Evolutionary conservation across 2,797 vertebrate genomes (phyloP).

Genomic region (Martes flavigula): DNA sequence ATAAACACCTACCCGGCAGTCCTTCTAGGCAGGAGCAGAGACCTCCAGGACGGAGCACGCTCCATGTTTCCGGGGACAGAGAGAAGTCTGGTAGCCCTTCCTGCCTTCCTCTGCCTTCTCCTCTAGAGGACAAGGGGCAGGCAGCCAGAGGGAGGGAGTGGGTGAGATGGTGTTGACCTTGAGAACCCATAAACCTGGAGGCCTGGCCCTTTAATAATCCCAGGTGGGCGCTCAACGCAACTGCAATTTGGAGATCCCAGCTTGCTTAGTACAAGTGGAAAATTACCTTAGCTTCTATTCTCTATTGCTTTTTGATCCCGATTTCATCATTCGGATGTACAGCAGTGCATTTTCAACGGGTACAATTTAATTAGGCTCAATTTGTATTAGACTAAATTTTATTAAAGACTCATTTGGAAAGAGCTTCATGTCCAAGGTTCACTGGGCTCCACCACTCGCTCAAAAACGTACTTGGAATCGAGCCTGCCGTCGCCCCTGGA

Average conservation of each 20-base stretch:
- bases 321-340: constrained; percentile 73
- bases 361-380: constrained; percentile 83
- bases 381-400: constrained; percentile 82
- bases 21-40: not conserved
- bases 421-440: constrained; percentile 63
- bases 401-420: constrained; percentile 82
- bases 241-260: constrained; percentile 64
- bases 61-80: not conserved
- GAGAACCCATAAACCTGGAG: not conserved
- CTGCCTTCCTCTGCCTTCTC: not conserved
- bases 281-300: constrained; percentile 73
- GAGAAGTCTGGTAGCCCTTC: not conserved
- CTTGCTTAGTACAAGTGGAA: constrained; percentile 73
- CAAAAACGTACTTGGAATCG: constrained; percentile 49
- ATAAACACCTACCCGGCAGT: not conserved
- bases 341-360: constrained; percentile 63
- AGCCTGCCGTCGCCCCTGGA: not conserved
- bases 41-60: too few species aligned
- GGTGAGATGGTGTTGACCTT: rapidly evolving
- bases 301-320: constrained; percentile 63
- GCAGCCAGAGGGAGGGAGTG: not conserved
- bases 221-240: not conserved
- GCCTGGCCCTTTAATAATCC: constrained; percentile 44
- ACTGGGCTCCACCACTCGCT: constrained; percentile 11
- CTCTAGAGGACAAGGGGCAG: not conserved